These are phyloP conservation scores for Trichomycterus rosablanca DNA, from an alignment of 2,113 vertebrate genomes.

Conservation along the genomic window DNA sequence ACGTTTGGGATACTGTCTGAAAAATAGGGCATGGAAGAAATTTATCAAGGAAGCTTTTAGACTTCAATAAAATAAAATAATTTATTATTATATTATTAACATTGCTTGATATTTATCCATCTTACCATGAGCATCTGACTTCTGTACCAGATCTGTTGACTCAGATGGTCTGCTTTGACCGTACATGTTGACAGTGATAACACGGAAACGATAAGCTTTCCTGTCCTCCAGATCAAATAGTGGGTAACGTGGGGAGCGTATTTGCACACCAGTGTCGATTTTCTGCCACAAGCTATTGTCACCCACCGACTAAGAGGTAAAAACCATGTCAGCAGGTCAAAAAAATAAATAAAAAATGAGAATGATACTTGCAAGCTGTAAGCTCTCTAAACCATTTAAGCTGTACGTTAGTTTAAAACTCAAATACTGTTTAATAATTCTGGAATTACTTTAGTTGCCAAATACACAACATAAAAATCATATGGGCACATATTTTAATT, in stretches of 20 bases:
- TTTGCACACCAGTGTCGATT: slow-evolving; percentile 78
- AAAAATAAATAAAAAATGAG: slow-evolving; percentile 3
- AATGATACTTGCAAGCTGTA: too few relatives aligned
- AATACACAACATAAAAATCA: neutral
- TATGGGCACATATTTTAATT: too few relatives aligned
- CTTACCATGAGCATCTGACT: slow-evolving; percentile 83
- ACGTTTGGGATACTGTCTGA: slow-evolving; percentile 22
- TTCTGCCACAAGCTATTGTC: slow-evolving; percentile 87
- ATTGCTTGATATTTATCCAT: too few relatives aligned
- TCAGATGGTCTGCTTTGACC: slow-evolving; percentile 85
- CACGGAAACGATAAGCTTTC: slow-evolving; percentile 84
- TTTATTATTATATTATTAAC: too few relatives aligned
- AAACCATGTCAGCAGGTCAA: slow-evolving; percentile 16
- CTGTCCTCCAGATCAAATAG: slow-evolving; percentile 89
- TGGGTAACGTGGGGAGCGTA: slow-evolving; percentile 85
- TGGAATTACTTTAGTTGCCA: too few relatives aligned
- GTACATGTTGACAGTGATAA: slow-evolving; percentile 80
- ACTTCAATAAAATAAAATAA: neutral
- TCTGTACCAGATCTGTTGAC: slow-evolving; percentile 76
- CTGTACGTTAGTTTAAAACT: neutral
- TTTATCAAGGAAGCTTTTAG: slow-evolving; percentile 14
- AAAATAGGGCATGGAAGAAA: slow-evolving; percentile 22
- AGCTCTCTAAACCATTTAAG: too few relatives aligned
- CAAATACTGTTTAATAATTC: neutral
- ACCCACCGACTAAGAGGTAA: slow-evolving; percentile 73